Percentiles rank a stretch among this genome's conserved stretches.
Conservation (phyloP, 2,888 invertebrate genomes). For the Cristatella mucedo region DNA sequence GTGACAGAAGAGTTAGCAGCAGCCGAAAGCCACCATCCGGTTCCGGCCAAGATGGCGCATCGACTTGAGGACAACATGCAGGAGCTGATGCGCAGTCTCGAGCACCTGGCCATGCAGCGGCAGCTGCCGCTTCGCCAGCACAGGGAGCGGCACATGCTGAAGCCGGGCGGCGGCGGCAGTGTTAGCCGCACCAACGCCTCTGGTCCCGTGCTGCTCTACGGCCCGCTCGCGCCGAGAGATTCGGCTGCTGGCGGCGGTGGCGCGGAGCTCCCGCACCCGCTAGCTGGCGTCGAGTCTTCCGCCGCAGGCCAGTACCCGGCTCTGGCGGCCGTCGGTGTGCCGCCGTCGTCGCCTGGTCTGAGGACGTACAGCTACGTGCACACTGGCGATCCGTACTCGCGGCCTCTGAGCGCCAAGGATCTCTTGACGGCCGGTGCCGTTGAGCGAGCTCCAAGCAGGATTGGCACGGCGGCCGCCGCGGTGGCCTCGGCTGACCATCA, state of each 20-base stretch:
- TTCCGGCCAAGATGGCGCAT: no score
- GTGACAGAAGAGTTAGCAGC: no score
- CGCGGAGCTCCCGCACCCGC: not conserved
- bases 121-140: constrained; percentile 24
- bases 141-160: constrained; percentile 22
- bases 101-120: constrained; percentile 11
- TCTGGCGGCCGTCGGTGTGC: no score
- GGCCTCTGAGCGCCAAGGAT: constrained; percentile 30
- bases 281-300: not conserved
- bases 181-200: no score
- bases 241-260: not conserved
- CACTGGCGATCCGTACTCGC: constrained; percentile 19
- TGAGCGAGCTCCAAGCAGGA: no score
- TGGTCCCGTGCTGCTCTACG: constrained; percentile 5
- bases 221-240: not conserved
- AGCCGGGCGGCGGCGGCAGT: no score
- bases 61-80: no score
- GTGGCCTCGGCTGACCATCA: no score
- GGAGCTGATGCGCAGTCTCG: not conserved
- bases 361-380: constrained; percentile 2
- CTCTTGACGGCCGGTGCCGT: constrained; percentile 7
- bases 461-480: no score
- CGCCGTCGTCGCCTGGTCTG: no score
- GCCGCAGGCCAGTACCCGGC: not conserved
- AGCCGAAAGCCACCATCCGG: no score